phyloP scores from a whole-genome alignment of 2,797 vertebrate species.

The Platalea minor region DNA sequence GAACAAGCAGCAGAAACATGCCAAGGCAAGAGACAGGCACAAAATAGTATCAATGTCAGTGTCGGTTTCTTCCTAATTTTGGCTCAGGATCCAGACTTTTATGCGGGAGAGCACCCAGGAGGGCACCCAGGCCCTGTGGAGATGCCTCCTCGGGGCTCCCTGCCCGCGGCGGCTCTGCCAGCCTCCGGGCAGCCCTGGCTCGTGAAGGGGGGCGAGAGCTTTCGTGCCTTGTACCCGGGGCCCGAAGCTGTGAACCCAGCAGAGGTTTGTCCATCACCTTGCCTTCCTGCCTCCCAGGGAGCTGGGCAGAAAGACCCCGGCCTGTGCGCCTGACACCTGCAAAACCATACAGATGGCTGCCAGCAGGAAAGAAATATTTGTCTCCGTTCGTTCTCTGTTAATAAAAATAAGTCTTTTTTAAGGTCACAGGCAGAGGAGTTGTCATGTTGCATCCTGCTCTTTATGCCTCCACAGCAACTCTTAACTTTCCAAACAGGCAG shows the following conservation, averaged over 20 bases:
- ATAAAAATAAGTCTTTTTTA: background rate
- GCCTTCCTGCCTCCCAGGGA: background rate
- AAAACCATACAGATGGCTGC: background rate
- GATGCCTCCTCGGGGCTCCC: background rate
- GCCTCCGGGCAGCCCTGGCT: background rate
- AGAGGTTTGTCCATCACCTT: background rate
- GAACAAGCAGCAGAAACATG: background rate
- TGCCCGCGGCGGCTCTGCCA: accelerated
- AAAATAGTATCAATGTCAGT: background rate
- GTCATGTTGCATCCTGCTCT: conserved; percentile 3
- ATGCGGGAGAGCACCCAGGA: no score
- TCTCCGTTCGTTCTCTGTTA: background rate
- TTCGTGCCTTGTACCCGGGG: background rate
- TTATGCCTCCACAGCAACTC: background rate
- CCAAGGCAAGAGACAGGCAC: background rate
- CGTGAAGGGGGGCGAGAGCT: accelerated
- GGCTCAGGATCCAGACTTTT: background rate
- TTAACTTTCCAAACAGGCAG: background rate
- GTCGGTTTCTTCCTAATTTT: background rate
- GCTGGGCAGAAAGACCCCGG: background rate
- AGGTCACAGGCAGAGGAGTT: background rate
- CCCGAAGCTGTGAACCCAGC: background rate
- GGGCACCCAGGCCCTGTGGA: background rate
- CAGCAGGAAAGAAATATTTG: background rate
- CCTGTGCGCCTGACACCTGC: accelerated